These are phyloP conservation scores for Agrypnus murinus DNA, from an alignment of 2,888 invertebrate species.

Conservation along the genomic window DNA sequence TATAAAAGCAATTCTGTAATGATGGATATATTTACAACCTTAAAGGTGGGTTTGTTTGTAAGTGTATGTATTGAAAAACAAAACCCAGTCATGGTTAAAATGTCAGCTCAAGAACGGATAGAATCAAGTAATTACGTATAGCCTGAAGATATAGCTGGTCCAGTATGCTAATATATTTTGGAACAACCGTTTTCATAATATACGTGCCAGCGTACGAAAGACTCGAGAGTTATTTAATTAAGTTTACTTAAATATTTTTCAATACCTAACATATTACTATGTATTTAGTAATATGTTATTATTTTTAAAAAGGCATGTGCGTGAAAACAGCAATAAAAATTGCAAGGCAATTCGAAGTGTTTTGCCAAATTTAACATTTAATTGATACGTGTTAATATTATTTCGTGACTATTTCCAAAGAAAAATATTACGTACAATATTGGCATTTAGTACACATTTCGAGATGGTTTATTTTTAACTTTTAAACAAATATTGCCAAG, in stretches of 20 bases:
- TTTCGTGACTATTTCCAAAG: background rate
- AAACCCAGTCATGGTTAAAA: conserved; percentile 26
- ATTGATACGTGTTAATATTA: background rate
- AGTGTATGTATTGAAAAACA: no score
- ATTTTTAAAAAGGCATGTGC: no score
- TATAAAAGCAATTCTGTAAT: no score
- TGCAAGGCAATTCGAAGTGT: background rate
- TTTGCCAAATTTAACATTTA: conserved; percentile 16
- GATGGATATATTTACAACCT: no score
- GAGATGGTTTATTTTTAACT: conserved; percentile 6
- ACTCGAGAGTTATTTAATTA: conserved; percentile 11
- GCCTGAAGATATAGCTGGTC: conserved; percentile 53
- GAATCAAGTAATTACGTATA: conserved; percentile 49
- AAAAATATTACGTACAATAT: conserved; percentile 16
- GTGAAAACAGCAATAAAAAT: no score
- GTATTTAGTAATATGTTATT: no score
- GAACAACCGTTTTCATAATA: conserved; percentile 48
- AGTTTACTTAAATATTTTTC: background rate
- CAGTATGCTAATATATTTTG: conserved; percentile 56
- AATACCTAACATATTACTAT: no score
- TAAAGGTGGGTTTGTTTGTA: no score
- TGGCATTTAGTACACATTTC: conserved; percentile 13
- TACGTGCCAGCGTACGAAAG: conserved; percentile 21
- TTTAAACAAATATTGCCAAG: background rate
- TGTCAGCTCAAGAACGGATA: conserved; percentile 50